Evolutionary conservation across 2,797 vertebrate species (phyloP).

Genomic region (Malurus leucopterus): DNA sequence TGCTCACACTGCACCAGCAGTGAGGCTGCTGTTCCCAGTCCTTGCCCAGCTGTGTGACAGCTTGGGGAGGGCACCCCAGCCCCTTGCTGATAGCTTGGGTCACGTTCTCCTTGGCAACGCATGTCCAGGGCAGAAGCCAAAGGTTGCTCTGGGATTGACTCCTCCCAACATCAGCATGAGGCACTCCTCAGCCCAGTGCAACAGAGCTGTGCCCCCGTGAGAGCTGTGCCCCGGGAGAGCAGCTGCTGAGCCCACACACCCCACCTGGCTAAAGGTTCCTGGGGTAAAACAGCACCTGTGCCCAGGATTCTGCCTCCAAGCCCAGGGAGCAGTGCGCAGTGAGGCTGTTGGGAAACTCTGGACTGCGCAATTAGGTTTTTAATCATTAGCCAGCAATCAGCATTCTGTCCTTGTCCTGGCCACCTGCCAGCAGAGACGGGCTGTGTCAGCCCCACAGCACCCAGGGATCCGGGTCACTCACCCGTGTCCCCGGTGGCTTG

Average conservation of each 20-base stretch:
- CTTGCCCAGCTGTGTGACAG: not conserved
- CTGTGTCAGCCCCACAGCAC: rapidly evolving
- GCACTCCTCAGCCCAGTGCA: rapidly evolving
- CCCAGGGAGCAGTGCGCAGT: rapidly evolving
- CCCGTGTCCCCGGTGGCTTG: not conserved
- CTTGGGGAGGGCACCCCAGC: not conserved
- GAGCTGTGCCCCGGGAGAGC: not conserved
- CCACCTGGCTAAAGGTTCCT: not conserved
- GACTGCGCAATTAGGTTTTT: not conserved
- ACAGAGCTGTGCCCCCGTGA: not conserved
- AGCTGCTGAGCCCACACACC: not conserved
- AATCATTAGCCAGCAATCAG: constrained; percentile 24
- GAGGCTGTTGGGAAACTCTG: constrained; percentile 9
- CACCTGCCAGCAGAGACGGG: not conserved
- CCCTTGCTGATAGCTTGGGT: not conserved
- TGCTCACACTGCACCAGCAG: not conserved
- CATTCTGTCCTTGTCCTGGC: not conserved
- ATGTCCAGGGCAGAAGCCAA: rapidly evolving
- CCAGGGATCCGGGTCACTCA: not conserved
- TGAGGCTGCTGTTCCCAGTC: not conserved
- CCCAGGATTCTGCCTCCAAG: not conserved
- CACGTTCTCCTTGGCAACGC: rapidly evolving
- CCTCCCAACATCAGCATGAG: not conserved
- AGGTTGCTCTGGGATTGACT: not conserved
- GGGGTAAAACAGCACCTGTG: rapidly evolving